These are phyloP conservation scores for Gymnothorax reevesii DNA, from an alignment of 2,797 vertebrate genomes.

Conservation along the genomic window DNA sequence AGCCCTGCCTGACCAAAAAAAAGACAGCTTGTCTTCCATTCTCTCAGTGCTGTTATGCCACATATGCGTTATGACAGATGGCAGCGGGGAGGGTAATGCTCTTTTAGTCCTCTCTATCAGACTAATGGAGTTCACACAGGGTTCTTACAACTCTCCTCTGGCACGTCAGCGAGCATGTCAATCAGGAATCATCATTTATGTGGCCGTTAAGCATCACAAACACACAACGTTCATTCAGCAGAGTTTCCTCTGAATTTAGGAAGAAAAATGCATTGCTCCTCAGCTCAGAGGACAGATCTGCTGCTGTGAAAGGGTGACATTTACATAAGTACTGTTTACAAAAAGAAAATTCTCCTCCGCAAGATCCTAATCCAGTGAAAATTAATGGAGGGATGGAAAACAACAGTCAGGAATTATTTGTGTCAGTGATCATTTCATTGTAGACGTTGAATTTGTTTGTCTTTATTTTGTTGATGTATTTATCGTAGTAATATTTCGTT, in stretches of 20 bases:
- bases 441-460: background rate
- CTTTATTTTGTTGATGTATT: background rate
- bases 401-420: background rate
- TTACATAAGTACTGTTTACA: background rate
- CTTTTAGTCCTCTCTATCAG: conserved; percentile 79
- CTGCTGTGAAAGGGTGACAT: background rate
- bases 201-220: conserved; percentile 75
- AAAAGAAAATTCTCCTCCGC: background rate
- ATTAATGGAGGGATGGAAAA: background rate
- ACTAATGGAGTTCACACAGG: conserved; percentile 84
- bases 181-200: conserved; percentile 79
- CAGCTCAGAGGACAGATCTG: background rate
- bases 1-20: conserved; percentile 70
- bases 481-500: background rate
- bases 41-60: conserved; percentile 75
- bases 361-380: background rate
- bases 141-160: conserved; percentile 80
- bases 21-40: conserved; percentile 72
- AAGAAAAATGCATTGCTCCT: conserved; percentile 27
- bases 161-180: conserved; percentile 80
- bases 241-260: conserved; percentile 61
- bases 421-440: background rate
- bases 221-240: conserved; percentile 68
- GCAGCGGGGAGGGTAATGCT: conserved; percentile 76
- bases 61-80: conserved; percentile 87